These are phyloP conservation scores for Sturnira hondurensis DNA, from an alignment of 2,113 vertebrate genomes.

Conservation along the genomic window DNA sequence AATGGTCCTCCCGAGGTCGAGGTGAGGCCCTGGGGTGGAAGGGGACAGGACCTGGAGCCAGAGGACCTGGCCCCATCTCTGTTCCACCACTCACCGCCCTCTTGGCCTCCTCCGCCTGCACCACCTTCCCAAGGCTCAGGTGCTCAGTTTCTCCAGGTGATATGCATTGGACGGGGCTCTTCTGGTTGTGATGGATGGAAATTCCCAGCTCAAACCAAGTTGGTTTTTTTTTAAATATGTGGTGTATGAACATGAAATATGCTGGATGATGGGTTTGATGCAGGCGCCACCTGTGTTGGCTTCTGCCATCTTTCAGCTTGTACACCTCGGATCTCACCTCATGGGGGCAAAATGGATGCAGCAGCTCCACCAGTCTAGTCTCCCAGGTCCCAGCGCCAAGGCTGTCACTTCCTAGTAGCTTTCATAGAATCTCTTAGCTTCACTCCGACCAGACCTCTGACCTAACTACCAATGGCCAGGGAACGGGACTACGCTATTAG, in stretches of 20 bases:
- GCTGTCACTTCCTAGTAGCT: background rate
- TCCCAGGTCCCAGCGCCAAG: background rate
- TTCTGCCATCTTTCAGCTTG: background rate
- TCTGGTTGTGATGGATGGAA: background rate
- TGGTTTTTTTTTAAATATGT: background rate
- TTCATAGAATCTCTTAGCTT: background rate
- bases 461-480: background rate
- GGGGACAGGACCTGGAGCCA: background rate
- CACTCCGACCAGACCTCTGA: background rate
- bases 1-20: accelerated
- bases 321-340: background rate
- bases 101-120: accelerated
- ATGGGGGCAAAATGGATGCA: background rate
- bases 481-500: background rate
- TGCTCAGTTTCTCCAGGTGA: background rate
- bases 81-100: accelerated
- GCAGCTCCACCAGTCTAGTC: background rate
- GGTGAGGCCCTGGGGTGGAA: background rate
- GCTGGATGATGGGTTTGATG: background rate
- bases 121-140: background rate
- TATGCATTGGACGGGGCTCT: background rate
- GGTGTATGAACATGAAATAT: background rate
- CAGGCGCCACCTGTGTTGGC: background rate
- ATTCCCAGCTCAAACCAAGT: background rate
- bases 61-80: background rate